Base-by-base conservation (phyloP, 2,888 invertebrate genomes). In the Cremastobaeus sp. region DNA sequence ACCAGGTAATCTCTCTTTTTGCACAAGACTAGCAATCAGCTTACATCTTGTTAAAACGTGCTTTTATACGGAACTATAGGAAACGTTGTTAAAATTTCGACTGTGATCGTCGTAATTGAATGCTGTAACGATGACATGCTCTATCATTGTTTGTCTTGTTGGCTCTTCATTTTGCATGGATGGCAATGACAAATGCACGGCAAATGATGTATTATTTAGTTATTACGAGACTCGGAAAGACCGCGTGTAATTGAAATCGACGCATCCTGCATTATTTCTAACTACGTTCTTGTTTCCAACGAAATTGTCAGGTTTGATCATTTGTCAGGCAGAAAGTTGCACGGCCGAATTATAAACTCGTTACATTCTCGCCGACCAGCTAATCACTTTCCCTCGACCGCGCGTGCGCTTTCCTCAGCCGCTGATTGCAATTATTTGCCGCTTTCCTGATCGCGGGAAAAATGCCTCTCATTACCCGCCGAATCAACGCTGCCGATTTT, bases 131-230 rank as follows among this genome's bases (percentile, higher is more conserved):
- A 69, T 45, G 47, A 54, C 47, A 62, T 54, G 41, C 25, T 62
- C 48, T 43, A 12, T 59, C 45, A 60, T 62, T 70, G 43, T 60
- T 45, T 54, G 45, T 69, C 17, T 48, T 55, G 15, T 60, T 45
- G 34, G 25, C 48, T 69, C 37, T 59, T 55, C 55, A 55, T 70
- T 70, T 57, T 57, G 50, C 43, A 70, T 50, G 48, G 59, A 59
- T 64, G 11, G 50, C 52, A 34, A 71, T 62, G 35, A 64, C 71
- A 52, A 64, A 39, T 37, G 37, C 47, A 39, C 15, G 35, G n/a
- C 48, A 70, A 70, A 70, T 62, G 50, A 70, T 21, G 47, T 71
- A 64, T 64, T 64, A 71, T 71, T 71, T 71, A 21, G 70, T 64
- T 64, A 64, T 64, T 64, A 71, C 45, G 64, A 55, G 35, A 57